Evolutionary conservation across 2,113 vertebrate genomes (phyloP), one percentile per base, ranked within the genome.

Genomic region (Cyanoderma ruficeps): DNA sequence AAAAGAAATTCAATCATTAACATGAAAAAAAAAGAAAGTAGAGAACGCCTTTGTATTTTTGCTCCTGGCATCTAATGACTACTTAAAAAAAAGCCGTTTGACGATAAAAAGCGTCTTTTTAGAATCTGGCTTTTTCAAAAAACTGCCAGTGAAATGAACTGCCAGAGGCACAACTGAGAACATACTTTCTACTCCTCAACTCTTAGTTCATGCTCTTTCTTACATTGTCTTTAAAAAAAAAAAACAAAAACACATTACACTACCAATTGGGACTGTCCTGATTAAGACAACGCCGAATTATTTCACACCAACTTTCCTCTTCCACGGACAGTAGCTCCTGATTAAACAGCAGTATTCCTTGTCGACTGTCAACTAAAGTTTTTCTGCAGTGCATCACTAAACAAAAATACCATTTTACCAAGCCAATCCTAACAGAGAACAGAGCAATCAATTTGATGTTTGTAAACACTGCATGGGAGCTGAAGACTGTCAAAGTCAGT

Each of bases 1-100:
- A 69, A 72, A 82, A 61, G 9, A 74, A 55, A 80, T 13, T 9
- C 19, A 68, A 33, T 42, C 15, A 13, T 30, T 27, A 39, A 27
- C 0, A 0, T 3, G 5, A 14, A n/a, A 13, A 52, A 52, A 46
- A 61, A 68, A 24, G 7, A 15, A 13, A 25, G 2, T 22, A n/a
- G 15, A 75, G 74, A 49, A n/a, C 3, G 4, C 11, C 7, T 57
- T 39, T 27, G 3, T 42, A 35, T 41, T 57, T 75, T 27, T 76
- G 22, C 31, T 80, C 24, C 76, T 52, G 30, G 27, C 25, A 78
- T 30, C 25, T 60, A 83, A 79, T 20, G 23, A 85, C 27, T 41
- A 5, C 25, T 67, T 21, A 6, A 21, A 53, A 84, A 55, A 50
- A 33, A 20, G 11, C 15, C n/a, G 56, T 30, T 19, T 60, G 37